Conservation (phyloP, 2,888 invertebrate species). For the Heteropelma amictum region DNA sequence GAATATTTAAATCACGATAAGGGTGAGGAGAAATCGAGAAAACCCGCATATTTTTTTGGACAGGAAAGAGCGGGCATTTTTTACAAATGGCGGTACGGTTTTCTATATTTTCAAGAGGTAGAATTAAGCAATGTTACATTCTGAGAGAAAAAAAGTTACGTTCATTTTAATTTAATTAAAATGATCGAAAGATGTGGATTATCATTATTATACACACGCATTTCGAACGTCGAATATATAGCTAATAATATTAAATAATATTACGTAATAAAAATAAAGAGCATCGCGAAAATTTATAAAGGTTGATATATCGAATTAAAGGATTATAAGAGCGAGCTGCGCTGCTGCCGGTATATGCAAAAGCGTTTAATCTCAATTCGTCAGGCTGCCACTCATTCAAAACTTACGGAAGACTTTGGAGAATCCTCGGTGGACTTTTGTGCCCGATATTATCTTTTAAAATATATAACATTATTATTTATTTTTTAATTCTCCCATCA, state of each 20-base stretch:
- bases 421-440: constrained; percentile 57
- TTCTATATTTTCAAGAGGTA: too few species aligned
- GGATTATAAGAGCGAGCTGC: constrained; percentile 25
- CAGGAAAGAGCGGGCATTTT: too few species aligned
- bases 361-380: constrained; percentile 42
- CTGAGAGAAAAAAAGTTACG: too few species aligned
- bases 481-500: constrained; percentile 17
- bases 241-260: not conserved
- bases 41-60: too few species aligned
- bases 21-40: too few species aligned
- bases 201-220: too few species aligned
- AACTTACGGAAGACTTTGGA: constrained; percentile 61
- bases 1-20: too few species aligned
- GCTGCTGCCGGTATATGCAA: constrained; percentile 25
- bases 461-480: constrained; percentile 64
- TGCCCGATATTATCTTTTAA: constrained; percentile 59
- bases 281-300: constrained; percentile 1
- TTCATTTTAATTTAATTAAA: too few species aligned
- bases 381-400: constrained; percentile 39
- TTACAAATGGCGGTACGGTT: too few species aligned
- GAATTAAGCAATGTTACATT: too few species aligned
- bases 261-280: not conserved
- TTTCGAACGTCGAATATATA: not conserved
- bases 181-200: too few species aligned
- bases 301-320: constrained; percentile 27